These are phyloP conservation scores for Microplitis manilae DNA, from an alignment of 2,888 invertebrate species.

Conservation along the genomic window DNA sequence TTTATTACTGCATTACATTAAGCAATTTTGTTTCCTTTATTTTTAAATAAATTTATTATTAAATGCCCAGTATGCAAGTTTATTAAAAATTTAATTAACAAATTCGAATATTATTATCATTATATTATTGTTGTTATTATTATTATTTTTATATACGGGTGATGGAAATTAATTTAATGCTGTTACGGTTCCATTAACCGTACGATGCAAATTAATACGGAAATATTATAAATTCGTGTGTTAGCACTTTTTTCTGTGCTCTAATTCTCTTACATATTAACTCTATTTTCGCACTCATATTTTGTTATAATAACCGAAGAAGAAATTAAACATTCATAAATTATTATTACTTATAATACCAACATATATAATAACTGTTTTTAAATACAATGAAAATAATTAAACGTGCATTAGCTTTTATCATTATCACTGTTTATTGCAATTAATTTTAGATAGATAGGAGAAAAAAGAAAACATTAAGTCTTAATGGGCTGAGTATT, in stretches of 20 bases:
- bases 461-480: too few species aligned
- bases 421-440: too few species aligned
- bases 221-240: constrained; percentile 34
- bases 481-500: too few species aligned
- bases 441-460: too few species aligned
- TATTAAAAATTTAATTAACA: constrained; percentile 10
- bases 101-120: not conserved
- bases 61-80: not conserved
- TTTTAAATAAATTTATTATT: constrained; percentile 7
- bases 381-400: too few species aligned
- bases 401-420: too few species aligned
- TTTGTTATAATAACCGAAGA: not conserved
- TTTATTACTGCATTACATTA: not conserved
- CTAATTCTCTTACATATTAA: constrained; percentile 12
- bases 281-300: constrained; percentile 13
- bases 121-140: not conserved
- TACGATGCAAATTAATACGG: constrained; percentile 39
- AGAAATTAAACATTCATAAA: not conserved
- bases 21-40: not conserved
- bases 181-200: constrained; percentile 12
- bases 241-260: constrained; percentile 17
- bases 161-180: constrained; percentile 23
- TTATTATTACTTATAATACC: not conserved
- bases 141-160: constrained; percentile 5
- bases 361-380: not conserved